Evolutionary conservation across 2,113 vertebrate genomes (phyloP).

Genomic region (Brachirus orientalis): DNA sequence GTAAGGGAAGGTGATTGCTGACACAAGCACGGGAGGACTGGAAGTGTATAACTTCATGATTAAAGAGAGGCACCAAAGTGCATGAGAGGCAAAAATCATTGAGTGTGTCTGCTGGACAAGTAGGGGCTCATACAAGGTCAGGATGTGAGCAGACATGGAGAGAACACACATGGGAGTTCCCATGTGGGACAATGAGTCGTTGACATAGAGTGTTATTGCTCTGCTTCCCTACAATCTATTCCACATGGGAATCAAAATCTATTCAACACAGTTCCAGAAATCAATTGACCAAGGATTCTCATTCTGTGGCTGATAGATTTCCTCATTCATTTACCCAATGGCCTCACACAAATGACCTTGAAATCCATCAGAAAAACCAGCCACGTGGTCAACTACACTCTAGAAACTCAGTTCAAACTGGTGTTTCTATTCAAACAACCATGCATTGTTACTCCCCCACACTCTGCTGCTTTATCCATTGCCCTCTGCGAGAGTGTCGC

Average conservation of each 20-base stretch:
- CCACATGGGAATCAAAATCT: constrained; percentile 16
- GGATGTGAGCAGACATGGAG: background rate
- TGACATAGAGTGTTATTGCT: background rate
- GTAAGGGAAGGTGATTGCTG: background rate
- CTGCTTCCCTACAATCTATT: constrained; percentile 1
- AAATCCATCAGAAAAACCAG: constrained; percentile 6
- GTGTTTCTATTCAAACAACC: too few relatives aligned
- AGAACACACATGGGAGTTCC: background rate
- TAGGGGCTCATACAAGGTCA: constrained; percentile 27
- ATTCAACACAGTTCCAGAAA: constrained; percentile 12
- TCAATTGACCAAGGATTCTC: constrained; percentile 17
- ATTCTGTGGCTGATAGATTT: background rate
- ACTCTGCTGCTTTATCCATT: background rate
- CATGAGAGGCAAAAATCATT: too few relatives aligned
- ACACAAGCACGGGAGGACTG: background rate
- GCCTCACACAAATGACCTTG: constrained; percentile 24
- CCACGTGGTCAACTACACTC: background rate
- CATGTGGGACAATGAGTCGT: background rate
- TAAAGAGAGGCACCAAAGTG: too few relatives aligned
- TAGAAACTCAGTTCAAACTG: background rate
- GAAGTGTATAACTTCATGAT: too few relatives aligned
- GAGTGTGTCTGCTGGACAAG: too few relatives aligned
- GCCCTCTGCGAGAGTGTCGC: background rate
- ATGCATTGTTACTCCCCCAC: background rate
- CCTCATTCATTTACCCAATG: constrained; percentile 16